Percentiles rank a stretch among this genome's conserved stretches.
These are phyloP conservation scores for Megalops atlanticus DNA, from an alignment of 2,113 vertebrate genomes.

Conservation along the genomic window DNA sequence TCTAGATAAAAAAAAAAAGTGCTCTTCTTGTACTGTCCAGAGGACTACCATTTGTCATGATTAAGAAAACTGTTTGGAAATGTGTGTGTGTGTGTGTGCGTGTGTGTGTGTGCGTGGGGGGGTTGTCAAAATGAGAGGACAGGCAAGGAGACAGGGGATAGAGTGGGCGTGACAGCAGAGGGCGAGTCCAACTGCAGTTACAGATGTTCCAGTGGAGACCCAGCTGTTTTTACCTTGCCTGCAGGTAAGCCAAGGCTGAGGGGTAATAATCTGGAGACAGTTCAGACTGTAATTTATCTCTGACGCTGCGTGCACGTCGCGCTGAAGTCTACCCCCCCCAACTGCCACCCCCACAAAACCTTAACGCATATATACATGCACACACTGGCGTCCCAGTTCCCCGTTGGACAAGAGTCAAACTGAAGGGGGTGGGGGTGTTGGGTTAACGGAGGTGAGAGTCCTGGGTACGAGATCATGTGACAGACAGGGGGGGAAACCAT, in stretches of 20 bases:
- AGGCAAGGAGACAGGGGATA: constrained; percentile 2
- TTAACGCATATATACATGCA: background rate
- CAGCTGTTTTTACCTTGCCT: constrained; percentile 55
- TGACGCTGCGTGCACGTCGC: background rate
- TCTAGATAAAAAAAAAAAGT: background rate
- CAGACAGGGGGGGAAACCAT: background rate
- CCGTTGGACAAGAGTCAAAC: background rate
- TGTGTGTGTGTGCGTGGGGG: constrained; percentile 13
- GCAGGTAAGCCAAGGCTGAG: constrained; percentile 33
- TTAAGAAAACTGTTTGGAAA: constrained; percentile 10
- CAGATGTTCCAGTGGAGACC: constrained; percentile 59
- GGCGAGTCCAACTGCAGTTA: constrained; percentile 37
- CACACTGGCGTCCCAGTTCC: background rate
- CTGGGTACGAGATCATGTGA: background rate
- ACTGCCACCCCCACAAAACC: background rate
- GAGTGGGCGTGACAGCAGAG: constrained; percentile 28
- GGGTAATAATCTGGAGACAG: background rate
- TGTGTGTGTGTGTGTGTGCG: no score
- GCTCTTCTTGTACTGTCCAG: background rate
- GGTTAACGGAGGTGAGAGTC: background rate
- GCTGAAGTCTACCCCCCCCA: background rate
- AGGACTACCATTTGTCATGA: background rate
- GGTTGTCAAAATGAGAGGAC: constrained; percentile 27
- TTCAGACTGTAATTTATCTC: constrained; percentile 2
- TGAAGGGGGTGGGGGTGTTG: background rate